phyloP scores from a whole-genome alignment of 2,888 invertebrate genomes.

The Papilio gigon region DNA sequence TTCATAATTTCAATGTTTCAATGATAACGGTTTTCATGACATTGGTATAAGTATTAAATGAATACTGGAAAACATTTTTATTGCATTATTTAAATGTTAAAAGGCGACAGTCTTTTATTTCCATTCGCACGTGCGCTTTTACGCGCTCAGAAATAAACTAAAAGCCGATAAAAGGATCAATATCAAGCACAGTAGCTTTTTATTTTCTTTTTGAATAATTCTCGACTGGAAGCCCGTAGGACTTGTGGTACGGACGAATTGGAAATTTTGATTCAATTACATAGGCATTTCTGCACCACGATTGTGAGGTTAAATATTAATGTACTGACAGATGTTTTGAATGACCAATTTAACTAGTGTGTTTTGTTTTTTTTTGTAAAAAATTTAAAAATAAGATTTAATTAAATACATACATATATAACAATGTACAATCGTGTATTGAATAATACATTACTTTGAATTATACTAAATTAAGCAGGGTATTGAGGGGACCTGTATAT shows the following conservation, averaged over 20 bases:
- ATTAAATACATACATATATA: not conserved
- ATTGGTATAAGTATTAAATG: too few relatives aligned
- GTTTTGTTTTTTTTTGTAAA: too few relatives aligned
- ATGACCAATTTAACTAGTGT: not conserved
- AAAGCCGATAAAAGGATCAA: slow-evolving; percentile 6
- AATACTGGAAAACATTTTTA: too few relatives aligned
- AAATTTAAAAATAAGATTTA: not conserved
- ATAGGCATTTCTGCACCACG: not conserved
- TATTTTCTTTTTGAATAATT: not conserved
- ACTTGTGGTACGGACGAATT: not conserved
- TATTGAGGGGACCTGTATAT: slow-evolving; percentile 9
- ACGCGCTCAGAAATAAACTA: not conserved
- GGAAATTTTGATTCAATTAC: not conserved
- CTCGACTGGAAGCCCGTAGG: not conserved
- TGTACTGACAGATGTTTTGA: not conserved
- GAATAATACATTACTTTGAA: slow-evolving; percentile 13
- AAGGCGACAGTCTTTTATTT: not conserved
- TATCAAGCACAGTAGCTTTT: not conserved
- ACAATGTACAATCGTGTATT: not conserved
- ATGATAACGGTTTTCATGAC: too few relatives aligned
- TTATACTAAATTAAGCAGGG: slow-evolving; percentile 1
- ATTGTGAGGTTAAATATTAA: slow-evolving; percentile 2
- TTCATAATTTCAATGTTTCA: too few relatives aligned
- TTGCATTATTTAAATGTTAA: not conserved
- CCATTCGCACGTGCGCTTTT: not conserved